Evolutionary conservation across 2,888 invertebrate genomes (phyloP).

Genomic region (Tortricodes alternella): DNA sequence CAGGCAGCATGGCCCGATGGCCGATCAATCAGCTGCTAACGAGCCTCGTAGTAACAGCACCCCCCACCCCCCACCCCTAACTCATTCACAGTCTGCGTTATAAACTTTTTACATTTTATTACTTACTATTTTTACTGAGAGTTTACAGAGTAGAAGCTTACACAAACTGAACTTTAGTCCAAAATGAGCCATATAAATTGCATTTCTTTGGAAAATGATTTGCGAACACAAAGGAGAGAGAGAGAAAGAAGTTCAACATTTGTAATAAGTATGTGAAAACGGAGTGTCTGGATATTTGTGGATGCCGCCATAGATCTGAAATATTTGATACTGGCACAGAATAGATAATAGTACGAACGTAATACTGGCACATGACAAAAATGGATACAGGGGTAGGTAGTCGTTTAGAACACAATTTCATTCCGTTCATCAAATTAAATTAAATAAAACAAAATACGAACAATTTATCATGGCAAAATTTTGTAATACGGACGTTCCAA

Average conservation of each 20-base stretch:
- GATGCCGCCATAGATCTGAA: no score
- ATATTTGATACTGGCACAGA: no score
- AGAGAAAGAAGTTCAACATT: no score
- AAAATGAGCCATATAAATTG: no score
- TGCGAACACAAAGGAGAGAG: no score
- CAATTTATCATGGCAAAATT: conserved; percentile 7
- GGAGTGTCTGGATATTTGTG: no score
- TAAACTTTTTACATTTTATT: conserved; percentile 35
- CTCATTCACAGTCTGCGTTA: conserved; percentile 35
- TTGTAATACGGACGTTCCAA: conserved; percentile 5
- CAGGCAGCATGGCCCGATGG: conserved; percentile 60
- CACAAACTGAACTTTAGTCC: neutral
- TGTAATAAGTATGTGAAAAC: no score
- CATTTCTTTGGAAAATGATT: no score
- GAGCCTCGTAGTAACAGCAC: conserved; percentile 60
- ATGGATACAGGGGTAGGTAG: no score
- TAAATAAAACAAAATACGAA: neutral
- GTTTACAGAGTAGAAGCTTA: neutral
- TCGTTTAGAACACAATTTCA: neutral
- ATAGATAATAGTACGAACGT: no score
- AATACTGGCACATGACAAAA: no score
- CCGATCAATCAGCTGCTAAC: conserved; percentile 80
- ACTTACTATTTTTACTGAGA: neutral
- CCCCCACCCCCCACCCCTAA: conserved; percentile 32
- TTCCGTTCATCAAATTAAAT: neutral